Percentiles rank a stretch among this genome's conserved stretches.
Conservation (phyloP, 1,140 invertebrate species). For the Rhagoletis zephyria region DNA sequence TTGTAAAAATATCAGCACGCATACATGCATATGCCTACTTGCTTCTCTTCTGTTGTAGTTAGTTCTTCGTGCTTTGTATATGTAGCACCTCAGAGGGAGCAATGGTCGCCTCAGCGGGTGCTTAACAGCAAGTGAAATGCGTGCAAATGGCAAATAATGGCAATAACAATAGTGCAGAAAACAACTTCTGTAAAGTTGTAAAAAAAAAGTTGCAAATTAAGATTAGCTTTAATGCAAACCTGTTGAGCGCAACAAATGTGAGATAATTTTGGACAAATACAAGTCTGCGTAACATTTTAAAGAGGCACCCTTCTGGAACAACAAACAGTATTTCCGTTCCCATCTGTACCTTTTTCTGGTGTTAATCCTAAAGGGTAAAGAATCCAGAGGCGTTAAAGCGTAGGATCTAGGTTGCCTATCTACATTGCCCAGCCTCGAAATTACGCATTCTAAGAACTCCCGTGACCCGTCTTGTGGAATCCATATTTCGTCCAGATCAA, state of each 20-base stretch:
- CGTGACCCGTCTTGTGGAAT: no score
- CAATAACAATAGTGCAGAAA: constrained; percentile 3
- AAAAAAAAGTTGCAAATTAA: background rate
- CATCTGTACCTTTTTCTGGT: no score
- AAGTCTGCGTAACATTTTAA: background rate
- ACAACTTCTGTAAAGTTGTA: background rate
- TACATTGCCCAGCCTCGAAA: no score
- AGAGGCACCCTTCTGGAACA: no score
- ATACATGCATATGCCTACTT: background rate
- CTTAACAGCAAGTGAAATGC: background rate
- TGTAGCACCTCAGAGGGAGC: background rate
- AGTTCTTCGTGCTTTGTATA: background rate
- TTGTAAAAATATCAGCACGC: constrained; percentile 18
- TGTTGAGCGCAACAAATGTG: constrained; percentile 25
- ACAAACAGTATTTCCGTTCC: no score
- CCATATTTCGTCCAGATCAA: no score
- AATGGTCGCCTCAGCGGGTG: background rate
- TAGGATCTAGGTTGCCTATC: no score
- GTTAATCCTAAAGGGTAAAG: no score
- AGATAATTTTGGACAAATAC: constrained; percentile 8
- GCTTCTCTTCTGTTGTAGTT: background rate
- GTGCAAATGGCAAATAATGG: constrained; percentile 10
- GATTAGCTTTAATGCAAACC: background rate
- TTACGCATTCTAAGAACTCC: no score
- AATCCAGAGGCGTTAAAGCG: no score